Evolutionary conservation across 2,113 vertebrate species (phyloP).

Genomic region (Pachycephala philippinensis): DNA sequence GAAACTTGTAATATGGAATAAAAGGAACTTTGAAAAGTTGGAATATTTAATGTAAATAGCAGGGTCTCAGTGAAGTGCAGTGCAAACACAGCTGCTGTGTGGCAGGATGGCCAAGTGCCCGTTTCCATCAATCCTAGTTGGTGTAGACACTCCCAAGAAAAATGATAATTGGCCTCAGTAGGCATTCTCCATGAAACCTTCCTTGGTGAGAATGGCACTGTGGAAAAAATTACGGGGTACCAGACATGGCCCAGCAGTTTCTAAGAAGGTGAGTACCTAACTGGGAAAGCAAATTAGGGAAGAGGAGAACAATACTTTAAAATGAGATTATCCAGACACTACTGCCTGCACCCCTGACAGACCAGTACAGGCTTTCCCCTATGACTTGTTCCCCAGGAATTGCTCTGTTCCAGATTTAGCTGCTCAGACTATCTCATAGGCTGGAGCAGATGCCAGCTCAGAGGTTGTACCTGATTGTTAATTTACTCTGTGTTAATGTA

Average conservation of each 20-base stretch:
- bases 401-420: background rate
- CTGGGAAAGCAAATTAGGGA: background rate
- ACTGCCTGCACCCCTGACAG: background rate
- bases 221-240: background rate
- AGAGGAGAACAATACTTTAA: background rate
- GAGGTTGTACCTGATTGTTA: background rate
- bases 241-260: background rate
- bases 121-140: background rate
- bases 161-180: background rate
- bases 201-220: background rate
- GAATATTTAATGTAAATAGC: background rate
- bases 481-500: background rate
- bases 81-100: background rate
- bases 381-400: background rate
- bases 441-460: background rate
- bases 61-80: background rate
- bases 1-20: background rate
- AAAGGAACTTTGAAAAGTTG: background rate
- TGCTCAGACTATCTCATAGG: background rate
- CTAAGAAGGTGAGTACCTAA: background rate
- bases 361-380: background rate
- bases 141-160: background rate
- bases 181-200: background rate
- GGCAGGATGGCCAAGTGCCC: background rate
- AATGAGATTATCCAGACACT: background rate